Evolutionary conservation across 2,888 invertebrate species (phyloP).

Genomic region (Drosophila mayaguana): DNA sequence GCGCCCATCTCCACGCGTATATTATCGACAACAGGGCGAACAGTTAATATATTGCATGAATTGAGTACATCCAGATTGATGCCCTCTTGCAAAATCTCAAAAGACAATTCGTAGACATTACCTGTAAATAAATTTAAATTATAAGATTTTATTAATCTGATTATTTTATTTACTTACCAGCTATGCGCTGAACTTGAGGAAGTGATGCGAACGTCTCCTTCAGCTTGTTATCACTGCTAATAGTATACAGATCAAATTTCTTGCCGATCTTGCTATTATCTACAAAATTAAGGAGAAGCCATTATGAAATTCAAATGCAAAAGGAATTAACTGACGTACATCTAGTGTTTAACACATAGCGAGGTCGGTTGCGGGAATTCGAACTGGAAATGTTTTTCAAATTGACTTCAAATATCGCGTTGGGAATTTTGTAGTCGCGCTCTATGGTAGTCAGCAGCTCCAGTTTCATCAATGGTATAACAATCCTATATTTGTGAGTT

Average conservation of each 20-base stretch:
- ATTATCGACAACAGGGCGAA: constrained; percentile 78
- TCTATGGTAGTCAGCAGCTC: constrained; percentile 79
- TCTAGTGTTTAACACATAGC: constrained; percentile 68
- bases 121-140: constrained; percentile 17
- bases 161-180: constrained; percentile 48
- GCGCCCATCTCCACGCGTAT: constrained; percentile 86
- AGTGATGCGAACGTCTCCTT: constrained; percentile 68
- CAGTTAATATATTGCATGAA: constrained; percentile 47
- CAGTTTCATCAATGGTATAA: constrained; percentile 82
- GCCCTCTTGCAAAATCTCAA: constrained; percentile 63
- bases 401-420: constrained; percentile 49
- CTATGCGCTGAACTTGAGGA: constrained; percentile 37
- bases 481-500: constrained; percentile 57
- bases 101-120: constrained; percentile 42
- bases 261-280: constrained; percentile 20
- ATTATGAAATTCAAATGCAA: not conserved
- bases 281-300: not conserved
- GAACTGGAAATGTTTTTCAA: constrained; percentile 50
- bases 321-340: constrained; percentile 54
- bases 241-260: constrained; percentile 65
- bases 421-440: constrained; percentile 58
- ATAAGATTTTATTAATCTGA: not conserved
- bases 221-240: constrained; percentile 32
- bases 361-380: constrained; percentile 38
- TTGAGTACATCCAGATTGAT: constrained; percentile 34